Conservation (phyloP, 2,113 vertebrate species). For the Pithys albifrons region DNA sequence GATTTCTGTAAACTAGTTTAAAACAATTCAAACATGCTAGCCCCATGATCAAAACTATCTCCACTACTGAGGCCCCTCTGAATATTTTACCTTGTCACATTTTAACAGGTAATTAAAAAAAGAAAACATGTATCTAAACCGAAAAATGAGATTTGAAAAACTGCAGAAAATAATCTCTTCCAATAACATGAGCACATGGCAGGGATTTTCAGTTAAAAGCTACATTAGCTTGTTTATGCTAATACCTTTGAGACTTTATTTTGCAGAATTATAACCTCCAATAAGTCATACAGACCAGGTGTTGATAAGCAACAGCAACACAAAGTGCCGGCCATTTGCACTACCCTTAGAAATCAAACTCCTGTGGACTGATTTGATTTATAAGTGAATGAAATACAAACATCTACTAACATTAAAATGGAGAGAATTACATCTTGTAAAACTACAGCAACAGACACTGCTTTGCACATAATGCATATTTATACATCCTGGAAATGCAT, state of each 20-base stretch:
- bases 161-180: background rate
- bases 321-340: background rate
- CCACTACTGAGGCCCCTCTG: background rate
- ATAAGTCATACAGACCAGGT: background rate
- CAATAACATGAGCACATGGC: fast-evolving
- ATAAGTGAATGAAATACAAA: constrained; percentile 4
- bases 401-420: constrained; percentile 19
- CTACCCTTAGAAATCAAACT: background rate
- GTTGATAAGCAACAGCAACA: background rate
- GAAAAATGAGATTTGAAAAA: background rate
- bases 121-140: background rate
- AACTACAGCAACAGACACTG: constrained; percentile 14
- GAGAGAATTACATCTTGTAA: constrained; percentile 32
- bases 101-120: background rate
- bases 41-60: background rate
- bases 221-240: background rate
- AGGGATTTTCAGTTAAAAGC: background rate
- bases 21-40: background rate
- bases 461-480: constrained; percentile 55
- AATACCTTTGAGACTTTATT: background rate
- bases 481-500: constrained; percentile 21
- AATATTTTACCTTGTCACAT: background rate
- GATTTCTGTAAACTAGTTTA: background rate
- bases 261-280: background rate
- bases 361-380: background rate